phyloP scores from a whole-genome alignment of 2,113 vertebrate species.

The Nyctibius bracteatus region DNA sequence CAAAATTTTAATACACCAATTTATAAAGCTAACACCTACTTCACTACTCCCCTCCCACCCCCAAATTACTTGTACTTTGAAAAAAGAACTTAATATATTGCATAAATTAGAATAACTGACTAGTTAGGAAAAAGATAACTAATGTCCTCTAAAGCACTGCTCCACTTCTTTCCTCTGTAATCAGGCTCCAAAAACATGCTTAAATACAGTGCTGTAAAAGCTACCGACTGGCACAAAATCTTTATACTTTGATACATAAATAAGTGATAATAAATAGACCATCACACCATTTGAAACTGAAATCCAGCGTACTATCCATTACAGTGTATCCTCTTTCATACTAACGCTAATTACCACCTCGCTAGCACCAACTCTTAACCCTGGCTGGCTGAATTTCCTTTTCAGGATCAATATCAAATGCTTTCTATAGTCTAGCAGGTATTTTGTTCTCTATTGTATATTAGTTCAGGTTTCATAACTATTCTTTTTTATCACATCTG shows the following conservation, averaged over 20 bases:
- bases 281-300: neutral
- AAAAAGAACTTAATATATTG: neutral
- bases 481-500: neutral
- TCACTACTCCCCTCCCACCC: neutral
- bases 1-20: neutral
- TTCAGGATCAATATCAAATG: neutral
- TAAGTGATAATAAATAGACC: neutral
- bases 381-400: constrained; percentile 16
- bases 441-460: neutral
- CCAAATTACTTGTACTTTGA: neutral
- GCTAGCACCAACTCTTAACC: neutral
- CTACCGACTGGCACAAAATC: neutral
- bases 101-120: neutral
- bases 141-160: neutral
- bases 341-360: neutral
- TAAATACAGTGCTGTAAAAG: neutral
- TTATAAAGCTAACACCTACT: neutral
- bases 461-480: neutral
- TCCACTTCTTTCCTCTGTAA: neutral
- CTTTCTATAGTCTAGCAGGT: neutral
- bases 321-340: neutral
- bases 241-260: neutral
- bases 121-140: neutral
- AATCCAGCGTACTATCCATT: neutral
- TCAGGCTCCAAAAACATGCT: neutral